Evolutionary conservation across 2,113 vertebrate genomes (phyloP).

Genomic region (Perca schrenkii): DNA sequence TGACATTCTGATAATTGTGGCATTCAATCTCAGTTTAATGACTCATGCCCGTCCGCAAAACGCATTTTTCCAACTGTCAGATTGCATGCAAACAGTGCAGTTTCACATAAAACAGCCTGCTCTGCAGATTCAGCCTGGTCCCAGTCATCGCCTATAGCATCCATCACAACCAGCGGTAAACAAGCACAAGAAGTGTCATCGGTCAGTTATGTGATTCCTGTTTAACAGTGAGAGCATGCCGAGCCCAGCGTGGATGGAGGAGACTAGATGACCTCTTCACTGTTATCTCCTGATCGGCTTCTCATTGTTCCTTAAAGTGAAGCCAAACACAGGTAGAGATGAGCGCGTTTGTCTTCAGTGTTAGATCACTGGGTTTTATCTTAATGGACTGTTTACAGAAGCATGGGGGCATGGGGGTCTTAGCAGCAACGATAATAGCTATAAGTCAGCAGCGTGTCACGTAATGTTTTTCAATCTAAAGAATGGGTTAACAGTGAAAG

Average conservation of each 20-base stretch:
- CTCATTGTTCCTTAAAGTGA: constrained; percentile 50
- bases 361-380: constrained; percentile 43
- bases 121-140: constrained; percentile 28
- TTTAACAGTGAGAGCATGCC: constrained; percentile 36
- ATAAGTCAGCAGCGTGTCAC: constrained; percentile 13
- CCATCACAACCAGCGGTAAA: constrained; percentile 26
- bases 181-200: constrained; percentile 40
- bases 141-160: constrained; percentile 15
- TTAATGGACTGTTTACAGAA: constrained; percentile 55
- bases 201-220: constrained; percentile 44
- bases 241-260: constrained; percentile 39
- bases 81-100: constrained; percentile 49
- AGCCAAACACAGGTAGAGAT: constrained; percentile 36
- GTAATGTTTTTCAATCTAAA: constrained; percentile 25
- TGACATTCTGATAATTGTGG: constrained; percentile 49
- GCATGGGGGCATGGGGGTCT: background rate
- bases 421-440: background rate
- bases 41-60: constrained; percentile 28
- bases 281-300: constrained; percentile 50
- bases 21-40: constrained; percentile 52
- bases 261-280: constrained; percentile 33
- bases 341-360: constrained; percentile 23
- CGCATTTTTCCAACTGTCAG: constrained; percentile 40
- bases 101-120: constrained; percentile 44
- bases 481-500: constrained; percentile 7